A percentile compares a stretch with the other conserved stretches of the same genome.
phyloP scores from a whole-genome alignment of 2,797 vertebrate species.

The Hydrocynus forskahlii region DNA sequence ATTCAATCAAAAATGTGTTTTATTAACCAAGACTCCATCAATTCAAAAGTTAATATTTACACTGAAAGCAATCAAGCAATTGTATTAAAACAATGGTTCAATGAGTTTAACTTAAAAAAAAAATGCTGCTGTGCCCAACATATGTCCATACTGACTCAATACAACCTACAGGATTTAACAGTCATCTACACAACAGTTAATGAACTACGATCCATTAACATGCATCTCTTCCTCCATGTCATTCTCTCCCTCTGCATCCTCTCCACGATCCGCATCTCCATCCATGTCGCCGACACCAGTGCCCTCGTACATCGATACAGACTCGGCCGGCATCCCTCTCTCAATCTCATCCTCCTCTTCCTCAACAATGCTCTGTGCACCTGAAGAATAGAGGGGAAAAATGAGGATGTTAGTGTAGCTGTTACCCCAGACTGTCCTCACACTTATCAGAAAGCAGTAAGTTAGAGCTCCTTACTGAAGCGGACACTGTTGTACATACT shows the following conservation, averaged over 20 bases:
- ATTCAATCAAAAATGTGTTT: too few relatives aligned
- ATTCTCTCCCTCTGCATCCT: conserved; percentile 65
- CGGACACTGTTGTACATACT: too few relatives aligned
- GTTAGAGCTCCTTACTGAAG: too few relatives aligned
- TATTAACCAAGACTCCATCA: neutral
- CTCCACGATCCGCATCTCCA: conserved; percentile 17
- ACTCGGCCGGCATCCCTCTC: conserved; percentile 59
- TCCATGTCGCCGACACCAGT: conserved; percentile 40
- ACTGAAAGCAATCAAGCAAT: neutral
- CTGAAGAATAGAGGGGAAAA: conserved; percentile 60
- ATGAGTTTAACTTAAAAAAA: conserved; percentile 41
- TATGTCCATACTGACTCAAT: neutral
- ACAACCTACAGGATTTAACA: neutral
- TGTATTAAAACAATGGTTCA: conserved; percentile 30
- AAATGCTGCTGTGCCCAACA: neutral
- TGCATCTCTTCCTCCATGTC: conserved; percentile 84
- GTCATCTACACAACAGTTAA: neutral
- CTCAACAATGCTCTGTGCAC: conserved; percentile 74
- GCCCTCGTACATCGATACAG: conserved; percentile 41
- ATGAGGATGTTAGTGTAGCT: neutral
- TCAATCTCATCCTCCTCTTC: conserved; percentile 64
- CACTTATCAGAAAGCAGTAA: too few relatives aligned
- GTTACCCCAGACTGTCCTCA: neutral
- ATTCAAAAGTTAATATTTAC: neutral
- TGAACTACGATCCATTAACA: conserved; percentile 78